A percentile compares a stretch with the other conserved stretches of the same genome.
Conservation (phyloP, 2,113 vertebrate genomes). For the Pimephales promelas region DNA sequence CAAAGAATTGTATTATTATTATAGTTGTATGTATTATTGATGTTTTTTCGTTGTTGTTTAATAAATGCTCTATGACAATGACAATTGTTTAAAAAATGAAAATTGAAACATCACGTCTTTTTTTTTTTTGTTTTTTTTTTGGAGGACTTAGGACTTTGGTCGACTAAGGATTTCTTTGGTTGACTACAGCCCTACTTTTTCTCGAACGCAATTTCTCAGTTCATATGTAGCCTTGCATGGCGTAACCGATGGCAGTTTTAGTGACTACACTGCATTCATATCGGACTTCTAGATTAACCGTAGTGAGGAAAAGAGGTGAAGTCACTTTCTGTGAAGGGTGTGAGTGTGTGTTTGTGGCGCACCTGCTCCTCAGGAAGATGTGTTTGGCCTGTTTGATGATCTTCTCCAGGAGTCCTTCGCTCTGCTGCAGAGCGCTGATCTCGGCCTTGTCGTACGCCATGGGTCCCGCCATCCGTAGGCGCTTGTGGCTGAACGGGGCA, state of each 20-base stretch:
- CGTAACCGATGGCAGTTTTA: too few species aligned
- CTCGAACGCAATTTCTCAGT: not conserved
- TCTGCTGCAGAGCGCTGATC: slow-evolving; percentile 85
- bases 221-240: not conserved
- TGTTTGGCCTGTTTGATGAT: slow-evolving; percentile 99
- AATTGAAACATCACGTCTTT: too few species aligned
- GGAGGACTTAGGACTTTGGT: too few species aligned
- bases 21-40: too few species aligned
- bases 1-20: too few species aligned
- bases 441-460: slow-evolving; percentile 92
- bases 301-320: not conserved
- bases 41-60: too few species aligned
- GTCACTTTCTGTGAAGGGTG: not conserved
- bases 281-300: not conserved
- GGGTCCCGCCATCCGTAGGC: slow-evolving; percentile 89
- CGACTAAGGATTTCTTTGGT: too few species aligned
- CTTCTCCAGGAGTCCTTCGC: slow-evolving; percentile 94
- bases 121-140: too few species aligned
- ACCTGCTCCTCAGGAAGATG: slow-evolving; percentile 94
- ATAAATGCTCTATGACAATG: too few species aligned
- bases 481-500: slow-evolving; percentile 93
- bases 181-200: too few species aligned
- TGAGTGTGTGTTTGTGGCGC: not conserved
- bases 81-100: too few species aligned
- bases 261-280: not conserved